Percentiles rank a stretch among this genome's conserved stretches.
Conservation (phyloP, 2,113 vertebrate species). For the Sciurus niger region DNA sequence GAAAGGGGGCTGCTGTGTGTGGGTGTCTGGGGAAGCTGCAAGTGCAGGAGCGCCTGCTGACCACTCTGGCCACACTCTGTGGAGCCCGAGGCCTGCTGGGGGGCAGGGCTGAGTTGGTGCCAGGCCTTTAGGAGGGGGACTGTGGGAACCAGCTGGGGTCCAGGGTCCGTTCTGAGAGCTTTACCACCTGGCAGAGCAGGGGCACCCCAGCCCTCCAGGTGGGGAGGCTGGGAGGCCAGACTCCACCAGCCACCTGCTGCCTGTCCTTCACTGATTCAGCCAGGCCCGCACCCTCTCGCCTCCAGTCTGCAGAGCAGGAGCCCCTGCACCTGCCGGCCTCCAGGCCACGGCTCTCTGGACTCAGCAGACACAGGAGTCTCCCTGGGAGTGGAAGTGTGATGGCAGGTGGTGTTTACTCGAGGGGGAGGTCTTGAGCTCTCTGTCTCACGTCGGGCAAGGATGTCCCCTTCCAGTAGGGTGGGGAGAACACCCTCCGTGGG, state of each 20-base stretch:
- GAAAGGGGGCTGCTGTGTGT: background rate
- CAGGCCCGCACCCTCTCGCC: no score
- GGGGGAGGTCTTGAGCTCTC: background rate
- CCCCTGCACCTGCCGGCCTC: no score
- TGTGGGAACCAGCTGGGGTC: background rate
- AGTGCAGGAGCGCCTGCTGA: background rate
- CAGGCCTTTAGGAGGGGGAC: background rate
- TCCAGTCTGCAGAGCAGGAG: background rate
- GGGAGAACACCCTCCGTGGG: background rate
- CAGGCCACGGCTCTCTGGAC: background rate
- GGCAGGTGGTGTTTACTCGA: background rate
- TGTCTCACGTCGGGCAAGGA: no score
- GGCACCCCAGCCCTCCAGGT: background rate
- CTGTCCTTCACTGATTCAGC: no score
- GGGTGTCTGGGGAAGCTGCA: background rate
- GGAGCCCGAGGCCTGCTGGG: no score
- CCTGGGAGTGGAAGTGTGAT: background rate
- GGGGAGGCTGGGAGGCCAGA: rapidly evolving
- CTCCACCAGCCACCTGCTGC: rapidly evolving
- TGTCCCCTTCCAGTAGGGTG: rapidly evolving
- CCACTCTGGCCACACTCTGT: no score
- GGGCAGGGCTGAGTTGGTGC: background rate
- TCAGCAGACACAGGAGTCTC: no score
- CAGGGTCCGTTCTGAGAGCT: background rate
- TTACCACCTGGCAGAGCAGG: background rate